A percentile compares a stretch with the other conserved stretches of the same genome.
Evolutionary conservation across 2,797 vertebrate genomes (phyloP).

Genomic region (Phataginus tetradactyla): DNA sequence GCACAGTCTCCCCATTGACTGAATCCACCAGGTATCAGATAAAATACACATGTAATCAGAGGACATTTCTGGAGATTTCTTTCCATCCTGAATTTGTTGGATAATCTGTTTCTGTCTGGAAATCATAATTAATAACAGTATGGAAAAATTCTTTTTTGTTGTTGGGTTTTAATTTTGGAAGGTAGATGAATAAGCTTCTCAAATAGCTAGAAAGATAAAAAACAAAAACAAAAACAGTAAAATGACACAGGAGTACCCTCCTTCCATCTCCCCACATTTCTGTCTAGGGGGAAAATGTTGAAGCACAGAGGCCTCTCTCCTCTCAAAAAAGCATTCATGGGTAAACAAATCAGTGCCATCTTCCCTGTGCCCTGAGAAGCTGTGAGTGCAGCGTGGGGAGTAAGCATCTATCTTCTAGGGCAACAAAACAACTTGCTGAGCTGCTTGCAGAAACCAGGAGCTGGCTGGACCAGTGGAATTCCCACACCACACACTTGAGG

Average conservation of each 20-base stretch:
- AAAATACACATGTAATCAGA: neutral
- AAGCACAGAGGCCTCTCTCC: slow-evolving; percentile 48
- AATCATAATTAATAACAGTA: slow-evolving; percentile 20
- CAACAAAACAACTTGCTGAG: neutral
- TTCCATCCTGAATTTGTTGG: neutral
- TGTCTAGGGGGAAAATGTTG: slow-evolving; percentile 20
- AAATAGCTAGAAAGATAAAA: slow-evolving; percentile 38
- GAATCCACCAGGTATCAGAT: neutral
- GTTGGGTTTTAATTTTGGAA: slow-evolving; percentile 23
- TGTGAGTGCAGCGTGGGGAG: neutral
- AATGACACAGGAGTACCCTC: neutral
- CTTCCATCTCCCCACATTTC: neutral
- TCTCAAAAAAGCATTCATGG: slow-evolving; percentile 75
- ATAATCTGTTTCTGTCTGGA: neutral
- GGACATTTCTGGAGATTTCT: neutral
- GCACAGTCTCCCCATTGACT: neutral
- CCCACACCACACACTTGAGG: slow-evolving; percentile 19
- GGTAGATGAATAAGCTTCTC: neutral
- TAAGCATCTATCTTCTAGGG: slow-evolving; percentile 45
- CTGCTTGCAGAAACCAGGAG: neutral
- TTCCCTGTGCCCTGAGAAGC: slow-evolving; percentile 52
- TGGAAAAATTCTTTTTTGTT: neutral
- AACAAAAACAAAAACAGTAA: slow-evolving; percentile 46
- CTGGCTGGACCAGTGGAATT: slow-evolving; percentile 44
- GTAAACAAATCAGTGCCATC: slow-evolving; percentile 67